Base-by-base conservation (phyloP, 2,888 invertebrate species). In the Aspidiotus rigidus region DNA sequence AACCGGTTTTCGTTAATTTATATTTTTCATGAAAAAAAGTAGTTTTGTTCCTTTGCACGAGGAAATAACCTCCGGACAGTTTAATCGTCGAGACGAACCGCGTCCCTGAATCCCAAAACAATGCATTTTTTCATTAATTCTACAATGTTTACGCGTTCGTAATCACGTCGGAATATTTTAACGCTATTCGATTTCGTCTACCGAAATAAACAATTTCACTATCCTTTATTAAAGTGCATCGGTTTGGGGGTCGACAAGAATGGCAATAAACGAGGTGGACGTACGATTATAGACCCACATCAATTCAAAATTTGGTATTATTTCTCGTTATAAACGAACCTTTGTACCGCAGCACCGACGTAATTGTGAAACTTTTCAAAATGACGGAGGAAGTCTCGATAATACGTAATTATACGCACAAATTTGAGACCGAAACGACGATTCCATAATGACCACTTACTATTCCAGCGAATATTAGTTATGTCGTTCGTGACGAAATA, bases 21-120 rank as follows among this genome's bases (percentile, higher is more conserved):
- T 3, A 28, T 13, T 56, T 10, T 56, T 16, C 3, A 16, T n/a
- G 16, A n/a, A 59, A 59, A 59, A 1, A 39, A 28, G 9, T 59
- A 59, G 49, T 49, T 49, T 49, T 49, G 49, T n/a, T 49, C 49
- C 49, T n/a, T 49, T 39, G 59, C 13, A 28, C 59, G 13, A 39
- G 59, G 59, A 59, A 59, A 59, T 59, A 59, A 59, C 59, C 59
- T 59, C 39, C 28, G 13, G 11, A 11, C 39, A 59, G 13, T 59
- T 17, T 59, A 9, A 28, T 13, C 16, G 59, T 13, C 39, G 39
- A 59, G 28, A 59, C 11, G 6, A 59, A 39, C 7, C 13, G 59
- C 39, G 59, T 59, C 59, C 59, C 59, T 59, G 59, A 59, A 16
- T 28, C 28, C 5, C 28, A 28, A 28, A 28, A 28, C 28, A 28